A percentile compares a stretch with the other conserved stretches of the same genome.
Conservation (phyloP, 2,113 vertebrate genomes). For the Turnix velox region DNA sequence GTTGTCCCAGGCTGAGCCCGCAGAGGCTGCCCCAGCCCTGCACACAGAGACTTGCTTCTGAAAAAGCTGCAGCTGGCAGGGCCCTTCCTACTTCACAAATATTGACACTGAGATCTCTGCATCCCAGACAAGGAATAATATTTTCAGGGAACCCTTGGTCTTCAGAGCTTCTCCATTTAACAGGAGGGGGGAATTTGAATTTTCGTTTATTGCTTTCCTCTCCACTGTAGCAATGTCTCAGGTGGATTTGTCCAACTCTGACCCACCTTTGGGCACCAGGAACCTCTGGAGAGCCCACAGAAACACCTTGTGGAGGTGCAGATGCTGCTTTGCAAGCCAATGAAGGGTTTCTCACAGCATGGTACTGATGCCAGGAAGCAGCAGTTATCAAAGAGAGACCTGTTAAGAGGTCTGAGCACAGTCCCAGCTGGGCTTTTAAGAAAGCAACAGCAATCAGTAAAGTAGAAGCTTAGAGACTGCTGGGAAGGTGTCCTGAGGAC, state of each 20-base stretch:
- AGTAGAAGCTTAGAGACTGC: neutral
- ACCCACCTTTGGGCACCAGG: neutral
- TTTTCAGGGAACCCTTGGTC: neutral
- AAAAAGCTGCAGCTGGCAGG: neutral
- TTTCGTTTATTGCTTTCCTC: neutral
- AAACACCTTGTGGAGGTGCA: neutral
- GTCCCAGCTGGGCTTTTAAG: neutral
- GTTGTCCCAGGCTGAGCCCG: neutral
- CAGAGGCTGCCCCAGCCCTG: neutral
- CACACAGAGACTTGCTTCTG: neutral
- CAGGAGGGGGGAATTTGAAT: neutral
- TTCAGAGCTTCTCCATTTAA: neutral
- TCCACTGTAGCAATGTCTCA: neutral
- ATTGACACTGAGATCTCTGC: slow-evolving; percentile 54
- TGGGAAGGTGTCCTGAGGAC: slow-evolving; percentile 13
- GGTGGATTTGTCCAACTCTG: neutral
- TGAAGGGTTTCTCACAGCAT: neutral
- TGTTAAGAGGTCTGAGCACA: neutral
- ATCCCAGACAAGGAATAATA: neutral
- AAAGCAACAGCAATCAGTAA: neutral
- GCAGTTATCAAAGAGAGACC: slow-evolving; percentile 2
- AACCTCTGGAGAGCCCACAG: neutral
- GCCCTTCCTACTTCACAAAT: slow-evolving; percentile 65
- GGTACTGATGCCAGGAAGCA: neutral
- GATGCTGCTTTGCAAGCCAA: neutral